Evolutionary conservation across 92 coral and sea anemone species (phyloP).

Genomic region (Paragorgia papillata): DNA sequence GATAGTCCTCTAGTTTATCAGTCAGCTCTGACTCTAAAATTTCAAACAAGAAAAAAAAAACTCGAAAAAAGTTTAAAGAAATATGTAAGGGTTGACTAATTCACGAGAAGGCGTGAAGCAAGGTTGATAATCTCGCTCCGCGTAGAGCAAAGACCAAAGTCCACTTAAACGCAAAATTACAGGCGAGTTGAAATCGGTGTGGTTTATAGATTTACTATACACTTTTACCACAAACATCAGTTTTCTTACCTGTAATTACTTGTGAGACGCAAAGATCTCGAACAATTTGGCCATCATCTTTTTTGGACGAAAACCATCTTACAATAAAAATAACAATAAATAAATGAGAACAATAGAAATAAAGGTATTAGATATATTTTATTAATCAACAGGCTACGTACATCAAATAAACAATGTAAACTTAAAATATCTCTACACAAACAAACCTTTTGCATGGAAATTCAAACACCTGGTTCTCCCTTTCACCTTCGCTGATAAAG

Average conservation of each 20-base stretch:
- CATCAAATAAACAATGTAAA: no score
- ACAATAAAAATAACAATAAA: not conserved
- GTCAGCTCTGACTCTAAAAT: conserved; percentile 34
- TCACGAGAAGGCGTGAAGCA: no score
- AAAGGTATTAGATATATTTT: no score
- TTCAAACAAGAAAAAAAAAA: not conserved
- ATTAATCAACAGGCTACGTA: no score
- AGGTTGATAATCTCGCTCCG: no score
- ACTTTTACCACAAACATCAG: no score
- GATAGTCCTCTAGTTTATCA: conserved; percentile 29
- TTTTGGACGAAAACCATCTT: conserved; percentile 94
- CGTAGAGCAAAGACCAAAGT: no score
- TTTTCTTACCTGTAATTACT: conserved; percentile 73
- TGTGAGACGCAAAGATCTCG: conserved; percentile 83
- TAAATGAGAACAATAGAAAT: not conserved
- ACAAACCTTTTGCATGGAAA: conserved; percentile 71
- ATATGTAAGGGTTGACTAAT: no score
- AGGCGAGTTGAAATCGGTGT: no score
- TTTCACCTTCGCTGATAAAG: conserved; percentile 84
- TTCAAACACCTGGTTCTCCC: conserved; percentile 85
- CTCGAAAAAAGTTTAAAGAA: not conserved
- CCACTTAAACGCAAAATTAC: no score
- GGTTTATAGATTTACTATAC: no score
- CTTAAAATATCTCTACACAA: no score
- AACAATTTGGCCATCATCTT: conserved; percentile 93